These are phyloP conservation scores for Microctenopoma lineatum DNA, from an alignment of 2,797 vertebrate species.

Conservation along the genomic window DNA sequence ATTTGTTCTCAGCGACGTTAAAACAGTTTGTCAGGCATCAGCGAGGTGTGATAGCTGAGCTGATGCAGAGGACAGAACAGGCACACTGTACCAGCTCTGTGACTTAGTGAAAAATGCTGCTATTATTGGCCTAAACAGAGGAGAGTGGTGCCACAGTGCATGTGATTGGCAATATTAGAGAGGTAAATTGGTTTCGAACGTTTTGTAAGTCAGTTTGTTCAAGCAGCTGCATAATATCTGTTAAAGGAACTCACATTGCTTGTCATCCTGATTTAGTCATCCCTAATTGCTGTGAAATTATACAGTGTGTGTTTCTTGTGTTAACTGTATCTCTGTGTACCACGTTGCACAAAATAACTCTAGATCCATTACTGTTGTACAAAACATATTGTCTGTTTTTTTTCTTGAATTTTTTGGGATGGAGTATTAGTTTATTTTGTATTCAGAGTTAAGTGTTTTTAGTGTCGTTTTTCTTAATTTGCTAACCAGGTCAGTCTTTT, in stretches of 20 bases:
- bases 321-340: slow-evolving; percentile 48
- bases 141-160: slow-evolving; percentile 58
- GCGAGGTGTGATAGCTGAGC: slow-evolving; percentile 49
- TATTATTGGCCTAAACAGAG: slow-evolving; percentile 48
- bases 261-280: slow-evolving; percentile 50
- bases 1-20: slow-evolving; percentile 50
- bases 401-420: slow-evolving; percentile 51
- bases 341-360: slow-evolving; percentile 53
- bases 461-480: slow-evolving; percentile 43
- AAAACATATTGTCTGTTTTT: slow-evolving; percentile 49
- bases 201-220: slow-evolving; percentile 46
- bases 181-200: slow-evolving; percentile 50
- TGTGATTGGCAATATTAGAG: slow-evolving; percentile 64
- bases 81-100: slow-evolving; percentile 52
- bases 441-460: slow-evolving; percentile 45
- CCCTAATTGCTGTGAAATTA: slow-evolving; percentile 34
- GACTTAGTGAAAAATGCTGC: slow-evolving; percentile 45
- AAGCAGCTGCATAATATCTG: slow-evolving; percentile 36
- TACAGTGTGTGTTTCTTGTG: slow-evolving; percentile 44
- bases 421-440: slow-evolving; percentile 57
- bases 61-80: slow-evolving; percentile 57
- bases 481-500: slow-evolving; percentile 40
- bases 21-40: slow-evolving; percentile 43
- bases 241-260: slow-evolving; percentile 39
- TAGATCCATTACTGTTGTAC: slow-evolving; percentile 56